A percentile compares a stretch with the other conserved stretches of the same genome.
These are phyloP conservation scores for Polydesmus complanatus DNA, from an alignment of 2,888 invertebrate species.

Conservation along the genomic window DNA sequence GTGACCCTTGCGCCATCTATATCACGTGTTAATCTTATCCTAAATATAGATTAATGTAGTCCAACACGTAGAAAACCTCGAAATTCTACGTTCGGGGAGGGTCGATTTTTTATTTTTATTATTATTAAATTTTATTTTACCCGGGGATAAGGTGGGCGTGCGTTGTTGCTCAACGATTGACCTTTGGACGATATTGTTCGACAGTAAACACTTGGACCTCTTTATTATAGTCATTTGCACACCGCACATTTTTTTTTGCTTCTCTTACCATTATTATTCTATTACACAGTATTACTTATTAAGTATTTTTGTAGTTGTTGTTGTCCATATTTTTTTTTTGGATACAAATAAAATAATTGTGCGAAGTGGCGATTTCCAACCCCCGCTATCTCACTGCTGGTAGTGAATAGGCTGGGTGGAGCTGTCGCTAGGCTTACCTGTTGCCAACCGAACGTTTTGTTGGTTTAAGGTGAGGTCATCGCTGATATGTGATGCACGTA, in stretches of 20 bases:
- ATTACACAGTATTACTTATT: not conserved
- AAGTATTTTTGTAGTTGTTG: too few relatives aligned
- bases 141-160: not conserved
- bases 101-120: too few relatives aligned
- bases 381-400: too few relatives aligned
- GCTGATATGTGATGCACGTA: not conserved
- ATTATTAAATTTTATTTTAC: too few relatives aligned
- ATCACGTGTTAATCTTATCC: not conserved
- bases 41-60: too few relatives aligned
- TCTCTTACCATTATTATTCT: not conserved
- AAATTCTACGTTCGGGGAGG: not conserved
- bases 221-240: not conserved
- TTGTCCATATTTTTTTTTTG: too few relatives aligned
- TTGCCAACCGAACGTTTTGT: too few relatives aligned
- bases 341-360: too few relatives aligned
- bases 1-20: not conserved
- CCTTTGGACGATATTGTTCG: not conserved
- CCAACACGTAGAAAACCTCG: not conserved
- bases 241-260: not conserved
- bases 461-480: not conserved
- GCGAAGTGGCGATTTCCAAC: too few relatives aligned
- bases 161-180: not conserved
- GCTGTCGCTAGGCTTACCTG: not conserved
- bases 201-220: not conserved
- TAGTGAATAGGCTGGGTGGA: not conserved